Evolutionary conservation across 2,113 vertebrate genomes (phyloP), one percentile per base, ranked within the genome.

Genomic region (Acanthochromis polyacanthus): DNA sequence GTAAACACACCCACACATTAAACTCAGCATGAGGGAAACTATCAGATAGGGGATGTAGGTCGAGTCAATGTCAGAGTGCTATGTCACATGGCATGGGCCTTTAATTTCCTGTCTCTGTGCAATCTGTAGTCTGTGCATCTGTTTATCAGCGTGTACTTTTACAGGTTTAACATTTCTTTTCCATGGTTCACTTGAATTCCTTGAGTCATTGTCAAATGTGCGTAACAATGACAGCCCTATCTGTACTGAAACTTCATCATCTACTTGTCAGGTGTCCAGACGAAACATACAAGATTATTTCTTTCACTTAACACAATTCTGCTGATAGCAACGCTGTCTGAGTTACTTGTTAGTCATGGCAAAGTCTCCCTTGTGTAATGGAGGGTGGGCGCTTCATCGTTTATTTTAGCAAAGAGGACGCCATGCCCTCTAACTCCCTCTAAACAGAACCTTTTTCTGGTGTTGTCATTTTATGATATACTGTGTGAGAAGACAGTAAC

Each of bases 31-130:
- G 52, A 65, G 80, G 59, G 72, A 63, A 81, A 78, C 68, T 62
- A 43, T 77, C 60, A 63, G 65, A 88, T 74, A 65, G 64, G 74
- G 71, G 81, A 87, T 83, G 74, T 71, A 80, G 76, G 81, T 84
- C 56, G 30, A 71, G 62, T 85, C 83, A 91, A 89, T 88, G 70
- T 84, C 74, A 84, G 66, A 76, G 43, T 17, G 45, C 6, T 7
- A 23, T 23, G 71, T 71, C 75, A 72, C 55, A 72, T 57, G 56
- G 64, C 32, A 36, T 36, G 32, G 2, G 32, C 64, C 71, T 48
- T 57, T 60, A 9, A 45, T 69, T 75, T 50, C 53, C 72, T 72
- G 46, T 52, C 62, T 68, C 25, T 60, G 45, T 38, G 58, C 53
- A 75, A 48, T 12, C 16, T 57, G 72, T 57, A 10, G 46, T 36